Evolutionary conservation across 2,888 invertebrate genomes (phyloP).

Genomic region (Dione vanillae): DNA sequence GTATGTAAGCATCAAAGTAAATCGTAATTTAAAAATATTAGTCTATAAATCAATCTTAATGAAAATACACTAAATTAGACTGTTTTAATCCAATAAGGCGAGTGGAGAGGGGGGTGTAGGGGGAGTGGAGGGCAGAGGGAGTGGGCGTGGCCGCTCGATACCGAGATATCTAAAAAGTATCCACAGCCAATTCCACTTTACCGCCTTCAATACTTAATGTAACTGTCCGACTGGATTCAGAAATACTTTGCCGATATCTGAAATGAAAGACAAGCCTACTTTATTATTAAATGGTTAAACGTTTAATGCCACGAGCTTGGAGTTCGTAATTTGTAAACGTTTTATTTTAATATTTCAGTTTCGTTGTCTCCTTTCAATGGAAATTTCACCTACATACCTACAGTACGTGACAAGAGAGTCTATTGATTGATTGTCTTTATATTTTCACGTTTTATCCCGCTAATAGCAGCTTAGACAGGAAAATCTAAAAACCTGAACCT

Average conservation of each 20-base stretch:
- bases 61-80: neutral
- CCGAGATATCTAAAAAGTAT: constrained; percentile 48
- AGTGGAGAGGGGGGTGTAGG: constrained; percentile 1
- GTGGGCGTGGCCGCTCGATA: constrained; percentile 58
- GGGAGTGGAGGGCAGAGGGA: neutral
- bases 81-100: neutral
- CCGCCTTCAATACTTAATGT: constrained; percentile 23
- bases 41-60: neutral
- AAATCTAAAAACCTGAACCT: too few species aligned
- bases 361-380: neutral
- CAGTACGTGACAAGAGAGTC: too few species aligned
- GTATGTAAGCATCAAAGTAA: too few species aligned
- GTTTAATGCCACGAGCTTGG: neutral
- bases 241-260: neutral
- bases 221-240: constrained; percentile 10
- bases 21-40: neutral
- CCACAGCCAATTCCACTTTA: constrained; percentile 36
- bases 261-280: neutral
- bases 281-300: neutral
- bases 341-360: neutral
- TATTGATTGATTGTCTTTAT: too few species aligned
- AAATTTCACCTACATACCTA: neutral
- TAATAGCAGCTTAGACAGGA: too few species aligned
- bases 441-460: too few species aligned
- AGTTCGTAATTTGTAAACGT: neutral